phyloP scores from a whole-genome alignment of 2,797 vertebrate species.

The Nannoperca obscura region DNA sequence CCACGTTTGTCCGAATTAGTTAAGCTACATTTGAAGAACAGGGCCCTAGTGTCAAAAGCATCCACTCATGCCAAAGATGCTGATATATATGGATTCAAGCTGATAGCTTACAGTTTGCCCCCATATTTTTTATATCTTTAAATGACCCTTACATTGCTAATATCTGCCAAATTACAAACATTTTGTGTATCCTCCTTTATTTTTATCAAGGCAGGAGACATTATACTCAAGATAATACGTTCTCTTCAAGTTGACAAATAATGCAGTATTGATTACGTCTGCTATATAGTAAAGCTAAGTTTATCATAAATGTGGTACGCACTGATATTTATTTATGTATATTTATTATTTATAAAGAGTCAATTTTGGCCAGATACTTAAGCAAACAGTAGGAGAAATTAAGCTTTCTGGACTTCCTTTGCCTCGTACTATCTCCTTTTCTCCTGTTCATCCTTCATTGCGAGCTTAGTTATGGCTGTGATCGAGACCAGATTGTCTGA shows the following conservation, averaged over 20 bases:
- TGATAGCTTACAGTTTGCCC: not conserved
- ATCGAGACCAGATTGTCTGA: conserved; percentile 21
- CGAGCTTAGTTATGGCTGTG: conserved; percentile 10
- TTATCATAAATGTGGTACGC: not conserved
- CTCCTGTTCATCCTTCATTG: conserved; percentile 3
- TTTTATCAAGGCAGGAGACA: not conserved
- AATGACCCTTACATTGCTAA: not conserved
- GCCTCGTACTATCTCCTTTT: not conserved
- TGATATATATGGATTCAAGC: not conserved
- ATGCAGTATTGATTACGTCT: not conserved
- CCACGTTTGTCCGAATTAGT: not conserved
- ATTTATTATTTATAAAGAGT: not conserved
- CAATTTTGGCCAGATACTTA: not conserved
- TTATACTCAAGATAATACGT: not conserved
- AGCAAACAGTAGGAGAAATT: not conserved
- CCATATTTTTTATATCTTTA: not conserved
- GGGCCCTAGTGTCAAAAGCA: not conserved
- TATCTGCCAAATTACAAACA: not conserved
- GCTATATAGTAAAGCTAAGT: too few relatives aligned
- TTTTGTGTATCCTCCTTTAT: not conserved
- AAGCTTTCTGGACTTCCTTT: conserved; percentile 1
- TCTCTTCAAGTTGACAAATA: not conserved
- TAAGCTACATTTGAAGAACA: not conserved
- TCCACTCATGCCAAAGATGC: not conserved
- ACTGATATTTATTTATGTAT: not conserved